Percentiles rank a stretch among this genome's conserved stretches.
Evolutionary conservation across 2,113 vertebrate genomes (phyloP).

Genomic region (Eurypyga helias): DNA sequence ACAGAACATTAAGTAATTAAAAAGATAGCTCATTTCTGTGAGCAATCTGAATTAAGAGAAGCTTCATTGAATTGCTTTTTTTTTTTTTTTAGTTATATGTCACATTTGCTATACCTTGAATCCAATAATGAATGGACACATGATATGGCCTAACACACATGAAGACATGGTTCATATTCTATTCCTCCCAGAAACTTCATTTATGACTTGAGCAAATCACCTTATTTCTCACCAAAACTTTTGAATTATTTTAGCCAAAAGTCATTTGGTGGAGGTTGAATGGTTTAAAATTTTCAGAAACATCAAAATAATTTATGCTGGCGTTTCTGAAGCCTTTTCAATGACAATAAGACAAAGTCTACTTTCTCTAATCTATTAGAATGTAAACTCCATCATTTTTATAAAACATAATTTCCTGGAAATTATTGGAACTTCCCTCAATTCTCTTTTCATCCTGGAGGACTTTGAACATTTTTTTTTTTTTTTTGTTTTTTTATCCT

Average conservation of each 20-base stretch:
- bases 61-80: neutral
- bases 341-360: neutral
- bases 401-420: neutral
- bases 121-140: neutral
- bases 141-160: neutral
- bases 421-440: neutral
- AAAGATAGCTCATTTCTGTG: neutral
- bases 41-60: neutral
- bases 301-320: neutral
- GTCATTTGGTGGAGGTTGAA: neutral
- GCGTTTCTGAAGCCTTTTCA: neutral
- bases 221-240: neutral
- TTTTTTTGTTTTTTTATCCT: neutral
- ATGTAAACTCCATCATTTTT: neutral
- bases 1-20: neutral
- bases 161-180: neutral
- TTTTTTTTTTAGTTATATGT: neutral
- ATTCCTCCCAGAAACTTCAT: neutral
- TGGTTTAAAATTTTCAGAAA: neutral
- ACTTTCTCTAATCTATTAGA: neutral
- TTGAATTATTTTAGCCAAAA: neutral
- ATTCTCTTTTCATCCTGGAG: neutral
- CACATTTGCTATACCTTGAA: neutral
- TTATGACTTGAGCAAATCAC: neutral
- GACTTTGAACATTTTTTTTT: neutral